Percentiles rank a stretch among this genome's conserved stretches.
These are phyloP conservation scores for Notodonta ziczac DNA, from an alignment of 2,888 invertebrate species.

Conservation along the genomic window DNA sequence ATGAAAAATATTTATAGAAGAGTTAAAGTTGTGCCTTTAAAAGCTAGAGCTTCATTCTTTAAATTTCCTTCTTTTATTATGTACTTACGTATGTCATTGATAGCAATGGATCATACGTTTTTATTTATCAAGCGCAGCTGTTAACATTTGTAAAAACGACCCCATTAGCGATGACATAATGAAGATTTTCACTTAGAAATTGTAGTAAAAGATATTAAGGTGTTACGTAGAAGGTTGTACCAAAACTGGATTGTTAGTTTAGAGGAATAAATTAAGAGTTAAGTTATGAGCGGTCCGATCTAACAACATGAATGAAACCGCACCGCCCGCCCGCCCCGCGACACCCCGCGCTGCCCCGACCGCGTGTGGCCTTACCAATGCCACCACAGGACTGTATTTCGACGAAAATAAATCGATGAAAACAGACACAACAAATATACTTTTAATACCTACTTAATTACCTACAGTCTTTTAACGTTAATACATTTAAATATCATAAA, in stretches of 20 bases:
- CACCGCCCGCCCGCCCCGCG: slow-evolving; percentile 54
- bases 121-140: too few species aligned
- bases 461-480: too few species aligned
- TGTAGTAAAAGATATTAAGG: slow-evolving; percentile 61
- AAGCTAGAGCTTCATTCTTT: too few species aligned
- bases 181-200: slow-evolving; percentile 7
- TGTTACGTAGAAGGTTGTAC: slow-evolving; percentile 62
- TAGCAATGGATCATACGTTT: too few species aligned
- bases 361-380: slow-evolving; percentile 79
- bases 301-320: slow-evolving; percentile 84
- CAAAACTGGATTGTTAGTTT: slow-evolving; percentile 68
- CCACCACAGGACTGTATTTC: slow-evolving; percentile 64
- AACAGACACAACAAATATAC: too few species aligned
- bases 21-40: too few species aligned
- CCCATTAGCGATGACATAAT: not conserved
- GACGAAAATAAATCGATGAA: slow-evolving; percentile 8
- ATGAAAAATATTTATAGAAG: too few species aligned
- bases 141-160: not conserved
- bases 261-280: slow-evolving; percentile 82
- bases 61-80: too few species aligned
- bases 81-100: too few species aligned
- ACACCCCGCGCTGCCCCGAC: slow-evolving; percentile 43
- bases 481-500: not conserved
- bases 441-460: too few species aligned
- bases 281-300: slow-evolving; percentile 82